These are phyloP conservation scores for Operophtera brumata DNA, from an alignment of 2,888 invertebrate species.

Conservation along the genomic window DNA sequence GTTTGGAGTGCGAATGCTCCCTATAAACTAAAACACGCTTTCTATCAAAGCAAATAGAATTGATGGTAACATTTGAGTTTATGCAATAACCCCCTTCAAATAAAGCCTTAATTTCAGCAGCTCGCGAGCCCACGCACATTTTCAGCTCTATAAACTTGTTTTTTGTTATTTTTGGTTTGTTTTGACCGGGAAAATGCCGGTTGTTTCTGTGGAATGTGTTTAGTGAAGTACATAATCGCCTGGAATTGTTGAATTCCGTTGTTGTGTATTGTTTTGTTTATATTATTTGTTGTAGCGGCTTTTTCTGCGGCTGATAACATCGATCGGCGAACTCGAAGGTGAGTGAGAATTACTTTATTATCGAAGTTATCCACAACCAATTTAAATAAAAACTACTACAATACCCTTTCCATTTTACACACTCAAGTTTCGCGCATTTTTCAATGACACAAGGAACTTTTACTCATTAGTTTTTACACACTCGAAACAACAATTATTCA, in stretches of 20 bases:
- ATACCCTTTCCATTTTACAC: no score
- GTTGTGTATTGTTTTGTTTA: conserved; percentile 46
- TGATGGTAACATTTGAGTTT: conserved; percentile 45
- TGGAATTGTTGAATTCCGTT: conserved; percentile 40
- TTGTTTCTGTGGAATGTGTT: conserved; percentile 41
- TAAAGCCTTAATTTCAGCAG: conserved; percentile 28
- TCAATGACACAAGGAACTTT: no score
- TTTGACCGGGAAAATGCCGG: conserved; percentile 74
- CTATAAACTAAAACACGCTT: conserved; percentile 42
- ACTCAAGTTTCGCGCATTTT: no score
- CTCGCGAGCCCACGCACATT: conserved; percentile 28
- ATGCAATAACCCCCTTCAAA: conserved; percentile 4
- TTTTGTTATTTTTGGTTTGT: conserved; percentile 48
- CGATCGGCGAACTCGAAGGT: conserved; percentile 55
- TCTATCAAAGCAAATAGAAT: conserved; percentile 25
- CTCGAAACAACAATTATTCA: no score
- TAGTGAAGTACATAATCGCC: conserved; percentile 47
- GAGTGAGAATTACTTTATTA: conserved; percentile 27
- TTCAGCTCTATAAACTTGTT: conserved; percentile 42
- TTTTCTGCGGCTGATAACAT: conserved; percentile 50
- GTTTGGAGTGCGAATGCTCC: conserved; percentile 50
- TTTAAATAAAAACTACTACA: no score
- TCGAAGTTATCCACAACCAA: background rate
- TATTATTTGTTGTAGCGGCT: conserved; percentile 41
- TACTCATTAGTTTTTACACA: no score